phyloP scores from a whole-genome alignment of 2,888 invertebrate genomes.

The Zelleria hepariella region DNA sequence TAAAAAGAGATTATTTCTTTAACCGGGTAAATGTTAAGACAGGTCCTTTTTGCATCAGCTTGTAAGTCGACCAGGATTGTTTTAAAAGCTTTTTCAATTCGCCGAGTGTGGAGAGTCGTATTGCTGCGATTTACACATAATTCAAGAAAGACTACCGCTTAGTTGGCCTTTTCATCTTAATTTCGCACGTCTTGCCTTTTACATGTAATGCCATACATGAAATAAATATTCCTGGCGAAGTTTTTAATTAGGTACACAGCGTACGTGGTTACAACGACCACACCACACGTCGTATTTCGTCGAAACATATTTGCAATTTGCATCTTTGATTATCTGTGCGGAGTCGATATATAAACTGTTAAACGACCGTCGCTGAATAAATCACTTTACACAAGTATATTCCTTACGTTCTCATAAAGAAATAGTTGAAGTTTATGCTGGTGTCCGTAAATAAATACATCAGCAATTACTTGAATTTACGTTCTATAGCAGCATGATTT shows the following conservation, averaged over 20 bases:
- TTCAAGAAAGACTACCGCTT: neutral
- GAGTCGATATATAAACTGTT: neutral
- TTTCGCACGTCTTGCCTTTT: neutral
- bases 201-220: neutral
- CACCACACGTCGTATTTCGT: conserved; percentile 4
- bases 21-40: neutral
- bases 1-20: neutral
- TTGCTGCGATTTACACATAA: neutral
- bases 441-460: neutral
- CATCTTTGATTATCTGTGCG: conserved; percentile 4
- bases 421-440: neutral
- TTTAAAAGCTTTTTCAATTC: neutral
- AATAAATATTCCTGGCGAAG: neutral
- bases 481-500: neutral
- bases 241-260: neutral
- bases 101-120: neutral
- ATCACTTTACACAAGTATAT: neutral
- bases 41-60: neutral
- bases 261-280: neutral
- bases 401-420: neutral
- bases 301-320: conserved; percentile 5
- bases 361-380: neutral
- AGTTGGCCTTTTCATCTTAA: neutral
- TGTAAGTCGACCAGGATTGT: neutral
- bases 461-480: neutral